Percentiles rank a stretch among this genome's conserved stretches.
Conservation (phyloP, 2,888 invertebrate genomes). For the Dryobota labecula region DNA sequence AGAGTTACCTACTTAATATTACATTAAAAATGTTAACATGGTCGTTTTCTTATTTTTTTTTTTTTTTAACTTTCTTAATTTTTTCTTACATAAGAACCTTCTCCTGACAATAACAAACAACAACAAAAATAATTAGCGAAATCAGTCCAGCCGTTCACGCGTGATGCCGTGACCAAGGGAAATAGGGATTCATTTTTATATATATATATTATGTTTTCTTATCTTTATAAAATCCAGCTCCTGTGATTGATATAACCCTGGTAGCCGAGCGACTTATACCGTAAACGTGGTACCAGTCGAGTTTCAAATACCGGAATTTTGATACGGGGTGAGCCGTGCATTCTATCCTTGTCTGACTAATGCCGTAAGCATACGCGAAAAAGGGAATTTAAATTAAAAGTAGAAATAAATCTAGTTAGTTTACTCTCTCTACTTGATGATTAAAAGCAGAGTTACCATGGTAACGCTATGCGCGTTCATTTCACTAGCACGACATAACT, state of each 20-base stretch:
- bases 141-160: too few relatives aligned
- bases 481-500: neutral
- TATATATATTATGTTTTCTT: too few relatives aligned
- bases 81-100: too few relatives aligned
- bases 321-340: neutral
- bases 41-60: too few relatives aligned
- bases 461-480: neutral
- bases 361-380: neutral
- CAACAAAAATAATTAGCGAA: too few relatives aligned
- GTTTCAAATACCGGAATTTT: neutral
- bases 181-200: too few relatives aligned
- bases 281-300: neutral
- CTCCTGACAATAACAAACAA: too few relatives aligned
- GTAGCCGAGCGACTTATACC: neutral
- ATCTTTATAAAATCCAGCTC: neutral
- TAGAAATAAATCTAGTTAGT: neutral
- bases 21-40: too few relatives aligned
- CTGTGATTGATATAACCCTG: neutral
- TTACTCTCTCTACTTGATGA: neutral
- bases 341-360: neutral
- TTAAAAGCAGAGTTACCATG: neutral
- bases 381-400: neutral
- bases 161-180: too few relatives aligned
- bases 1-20: too few relatives aligned
- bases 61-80: too few relatives aligned